Evolutionary conservation across 2,888 invertebrate genomes (phyloP).

Genomic region (Drosophila differens): DNA sequence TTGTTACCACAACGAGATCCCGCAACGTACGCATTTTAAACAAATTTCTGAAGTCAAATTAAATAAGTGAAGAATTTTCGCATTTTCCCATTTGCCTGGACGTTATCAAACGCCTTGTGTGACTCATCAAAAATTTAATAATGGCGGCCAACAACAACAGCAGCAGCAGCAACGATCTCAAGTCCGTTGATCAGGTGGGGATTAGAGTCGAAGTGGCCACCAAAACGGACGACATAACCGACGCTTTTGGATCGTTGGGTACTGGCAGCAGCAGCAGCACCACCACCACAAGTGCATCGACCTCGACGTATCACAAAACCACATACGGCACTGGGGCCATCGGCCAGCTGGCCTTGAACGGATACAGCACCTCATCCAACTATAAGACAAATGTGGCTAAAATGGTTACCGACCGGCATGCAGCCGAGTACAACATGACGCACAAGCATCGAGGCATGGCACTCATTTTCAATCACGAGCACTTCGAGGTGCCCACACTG

Average conservation of each 20-base stretch:
- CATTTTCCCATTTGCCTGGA: conserved; percentile 8
- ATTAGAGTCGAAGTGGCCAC: conserved; percentile 61
- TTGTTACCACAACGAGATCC: conserved; percentile 43
- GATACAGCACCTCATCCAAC: conserved; percentile 71
- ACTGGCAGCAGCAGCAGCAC: conserved; percentile 24
- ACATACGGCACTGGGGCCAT: conserved; percentile 72
- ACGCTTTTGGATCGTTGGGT: conserved; percentile 79
- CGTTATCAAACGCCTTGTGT: conserved; percentile 31
- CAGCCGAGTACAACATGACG: conserved; percentile 94
- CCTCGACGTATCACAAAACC: conserved; percentile 43
- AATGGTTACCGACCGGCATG: conserved; percentile 89
- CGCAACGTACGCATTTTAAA: background rate
- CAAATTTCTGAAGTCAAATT: background rate
- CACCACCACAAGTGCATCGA: conserved; percentile 14
- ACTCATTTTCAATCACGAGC: conserved; percentile 95
- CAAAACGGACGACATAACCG: conserved; percentile 76
- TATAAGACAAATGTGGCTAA: conserved; percentile 83
- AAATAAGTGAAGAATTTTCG: background rate
- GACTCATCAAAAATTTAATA: conserved; percentile 66
- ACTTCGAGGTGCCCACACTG: conserved; percentile 90
- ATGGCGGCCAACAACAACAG: conserved; percentile 57
- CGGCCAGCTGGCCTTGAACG: conserved; percentile 76
- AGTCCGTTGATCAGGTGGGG: conserved; percentile 76
- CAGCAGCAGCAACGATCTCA: conserved; percentile 45
- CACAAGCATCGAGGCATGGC: conserved; percentile 93